A percentile compares a stretch with the other conserved stretches of the same genome.
These are phyloP conservation scores for Homarus gammarus DNA, from an alignment of 2,888 invertebrate species.

Conservation along the genomic window DNA sequence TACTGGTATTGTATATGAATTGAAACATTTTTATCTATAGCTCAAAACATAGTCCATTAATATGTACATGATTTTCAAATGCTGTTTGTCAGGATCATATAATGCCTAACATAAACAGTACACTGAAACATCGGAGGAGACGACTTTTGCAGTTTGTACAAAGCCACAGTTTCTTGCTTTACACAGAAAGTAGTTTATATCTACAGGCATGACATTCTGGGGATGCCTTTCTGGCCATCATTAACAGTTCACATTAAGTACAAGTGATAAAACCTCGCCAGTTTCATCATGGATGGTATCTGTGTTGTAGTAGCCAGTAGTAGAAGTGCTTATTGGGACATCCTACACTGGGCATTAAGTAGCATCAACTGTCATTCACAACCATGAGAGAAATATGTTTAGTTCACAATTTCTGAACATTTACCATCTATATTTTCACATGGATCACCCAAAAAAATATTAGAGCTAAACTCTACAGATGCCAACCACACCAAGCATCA, in stretches of 20 bases:
- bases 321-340: background rate
- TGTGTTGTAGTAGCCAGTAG: background rate
- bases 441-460: constrained; percentile 7
- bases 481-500: background rate
- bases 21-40: background rate
- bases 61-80: background rate
- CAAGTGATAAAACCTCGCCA: constrained; percentile 28
- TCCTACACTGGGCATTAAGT: constrained; percentile 20
- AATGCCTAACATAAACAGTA: background rate
- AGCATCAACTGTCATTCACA: constrained; percentile 39
- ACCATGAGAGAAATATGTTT: constrained; percentile 33
- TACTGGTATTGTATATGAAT: background rate
- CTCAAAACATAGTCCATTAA: background rate
- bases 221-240: background rate
- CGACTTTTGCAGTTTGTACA: constrained; percentile 24
- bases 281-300: constrained; percentile 43
- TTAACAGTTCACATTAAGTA: constrained; percentile 41
- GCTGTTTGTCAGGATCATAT: background rate
- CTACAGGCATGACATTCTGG: constrained; percentile 2
- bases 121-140: background rate
- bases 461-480: background rate
- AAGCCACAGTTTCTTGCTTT: constrained; percentile 7
- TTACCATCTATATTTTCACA: background rate
- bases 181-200: constrained; percentile 2
- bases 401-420: background rate